Conservation (phyloP, 2,797 vertebrate genomes). For the Geotrypetes seraphini region DNA sequence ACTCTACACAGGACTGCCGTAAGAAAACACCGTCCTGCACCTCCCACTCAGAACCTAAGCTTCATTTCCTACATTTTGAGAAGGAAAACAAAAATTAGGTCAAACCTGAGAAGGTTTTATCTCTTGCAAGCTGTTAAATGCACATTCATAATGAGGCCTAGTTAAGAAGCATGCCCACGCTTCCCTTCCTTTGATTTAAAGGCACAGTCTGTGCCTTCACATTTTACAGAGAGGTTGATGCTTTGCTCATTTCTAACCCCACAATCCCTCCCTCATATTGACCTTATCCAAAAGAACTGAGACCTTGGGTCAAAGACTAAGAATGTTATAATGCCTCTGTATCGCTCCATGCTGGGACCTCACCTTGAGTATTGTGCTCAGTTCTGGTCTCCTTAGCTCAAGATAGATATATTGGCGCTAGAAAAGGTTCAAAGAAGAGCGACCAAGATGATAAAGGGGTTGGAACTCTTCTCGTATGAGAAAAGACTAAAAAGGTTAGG, state of each 20-base stretch:
- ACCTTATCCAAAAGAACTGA: slow-evolving; percentile 5
- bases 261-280: too few species aligned
- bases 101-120: slow-evolving; percentile 59
- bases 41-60: slow-evolving; percentile 48
- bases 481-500: too few species aligned
- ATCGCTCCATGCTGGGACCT: too few species aligned
- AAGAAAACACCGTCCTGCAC: slow-evolving; percentile 52
- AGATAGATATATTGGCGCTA: too few species aligned
- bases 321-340: too few species aligned
- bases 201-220: too few species aligned
- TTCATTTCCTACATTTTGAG: slow-evolving; percentile 49
- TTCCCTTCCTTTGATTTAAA: slow-evolving; percentile 23
- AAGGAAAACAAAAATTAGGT: slow-evolving; percentile 58
- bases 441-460: too few species aligned
- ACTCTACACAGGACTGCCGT: slow-evolving; percentile 25
- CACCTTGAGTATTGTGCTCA: too few species aligned
- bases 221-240: slow-evolving; percentile 8
- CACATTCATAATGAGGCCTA: slow-evolving; percentile 54
- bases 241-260: slow-evolving; percentile 13
- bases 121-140: slow-evolving; percentile 48
- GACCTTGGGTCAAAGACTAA: slow-evolving; percentile 12
- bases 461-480: too few species aligned
- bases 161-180: slow-evolving; percentile 44
- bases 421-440: too few species aligned
- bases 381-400: too few species aligned